These are phyloP conservation scores for Xylocopa sonorina DNA, from an alignment of 1,140 invertebrate genomes.

Conservation along the genomic window DNA sequence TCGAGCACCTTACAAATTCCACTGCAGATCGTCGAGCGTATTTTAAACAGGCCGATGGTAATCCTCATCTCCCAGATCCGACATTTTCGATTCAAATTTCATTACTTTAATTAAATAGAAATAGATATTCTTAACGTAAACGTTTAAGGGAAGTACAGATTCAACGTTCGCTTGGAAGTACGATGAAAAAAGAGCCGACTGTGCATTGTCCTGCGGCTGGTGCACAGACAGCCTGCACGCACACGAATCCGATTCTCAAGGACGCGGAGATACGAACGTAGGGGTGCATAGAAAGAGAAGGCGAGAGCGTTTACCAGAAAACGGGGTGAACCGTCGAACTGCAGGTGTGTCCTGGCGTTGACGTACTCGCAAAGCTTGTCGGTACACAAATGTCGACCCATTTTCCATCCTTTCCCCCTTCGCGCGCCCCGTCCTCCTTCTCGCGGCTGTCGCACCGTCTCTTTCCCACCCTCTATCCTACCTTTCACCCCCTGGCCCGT, in stretches of 20 bases:
- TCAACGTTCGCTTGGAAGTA: constrained; percentile 17
- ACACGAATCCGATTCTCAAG: constrained; percentile 22
- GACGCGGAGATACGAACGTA: constrained; percentile 4
- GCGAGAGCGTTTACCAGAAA: constrained; percentile 27
- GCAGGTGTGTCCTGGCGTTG: constrained; percentile 60
- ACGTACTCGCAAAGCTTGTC: constrained; percentile 61
- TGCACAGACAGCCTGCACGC: background rate
- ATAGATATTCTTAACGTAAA: too few species aligned
- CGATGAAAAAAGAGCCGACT: background rate
- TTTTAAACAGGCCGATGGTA: too few species aligned
- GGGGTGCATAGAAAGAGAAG: background rate
- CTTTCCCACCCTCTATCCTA: background rate
- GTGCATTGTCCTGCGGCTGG: background rate
- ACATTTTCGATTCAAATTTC: too few species aligned
- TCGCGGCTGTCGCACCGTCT: constrained; percentile 6
- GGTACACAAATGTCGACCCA: constrained; percentile 71
- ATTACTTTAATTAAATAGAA: too few species aligned
- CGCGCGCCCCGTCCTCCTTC: constrained; percentile 12
- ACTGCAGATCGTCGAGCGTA: too few species aligned
- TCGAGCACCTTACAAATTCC: too few species aligned
- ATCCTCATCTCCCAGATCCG: too few species aligned
- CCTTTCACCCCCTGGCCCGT: constrained; percentile 19
- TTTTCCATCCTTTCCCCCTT: constrained; percentile 53
- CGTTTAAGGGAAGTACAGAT: too few species aligned
- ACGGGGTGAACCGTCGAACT: constrained; percentile 38